These are phyloP conservation scores for Cyanistes caeruleus DNA, from an alignment of 2,113 vertebrate genomes.

Conservation along the genomic window DNA sequence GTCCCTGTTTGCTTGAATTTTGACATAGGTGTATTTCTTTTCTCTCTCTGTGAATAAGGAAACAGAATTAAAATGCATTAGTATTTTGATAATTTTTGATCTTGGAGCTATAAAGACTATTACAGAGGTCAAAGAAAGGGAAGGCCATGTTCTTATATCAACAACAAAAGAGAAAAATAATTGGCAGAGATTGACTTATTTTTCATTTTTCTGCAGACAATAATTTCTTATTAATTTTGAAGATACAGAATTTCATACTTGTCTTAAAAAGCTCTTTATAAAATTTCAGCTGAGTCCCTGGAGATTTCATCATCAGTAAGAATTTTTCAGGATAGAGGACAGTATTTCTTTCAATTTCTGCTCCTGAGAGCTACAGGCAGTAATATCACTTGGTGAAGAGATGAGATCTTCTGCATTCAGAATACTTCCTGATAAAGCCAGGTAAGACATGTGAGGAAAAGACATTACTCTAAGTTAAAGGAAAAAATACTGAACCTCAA, in stretches of 20 bases:
- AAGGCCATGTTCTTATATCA: background rate
- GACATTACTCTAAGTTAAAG: background rate
- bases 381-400: background rate
- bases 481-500: background rate
- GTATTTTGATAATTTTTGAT: background rate
- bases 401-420: background rate
- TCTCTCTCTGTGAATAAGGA: background rate
- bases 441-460: background rate
- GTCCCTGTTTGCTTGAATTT: background rate
- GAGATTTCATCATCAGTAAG: background rate
- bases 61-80: background rate
- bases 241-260: background rate
- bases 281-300: background rate
- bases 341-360: background rate
- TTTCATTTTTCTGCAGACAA: background rate
- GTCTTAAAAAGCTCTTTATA: background rate
- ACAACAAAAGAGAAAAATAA: background rate
- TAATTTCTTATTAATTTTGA: background rate
- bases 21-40: background rate
- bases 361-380: background rate
- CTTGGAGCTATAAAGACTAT: background rate
- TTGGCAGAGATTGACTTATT: background rate
- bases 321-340: background rate
- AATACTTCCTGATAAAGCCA: background rate
- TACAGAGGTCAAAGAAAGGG: background rate